Base-by-base conservation (phyloP, 1,140 invertebrate genomes). In the Bicyclus anynana region DNA sequence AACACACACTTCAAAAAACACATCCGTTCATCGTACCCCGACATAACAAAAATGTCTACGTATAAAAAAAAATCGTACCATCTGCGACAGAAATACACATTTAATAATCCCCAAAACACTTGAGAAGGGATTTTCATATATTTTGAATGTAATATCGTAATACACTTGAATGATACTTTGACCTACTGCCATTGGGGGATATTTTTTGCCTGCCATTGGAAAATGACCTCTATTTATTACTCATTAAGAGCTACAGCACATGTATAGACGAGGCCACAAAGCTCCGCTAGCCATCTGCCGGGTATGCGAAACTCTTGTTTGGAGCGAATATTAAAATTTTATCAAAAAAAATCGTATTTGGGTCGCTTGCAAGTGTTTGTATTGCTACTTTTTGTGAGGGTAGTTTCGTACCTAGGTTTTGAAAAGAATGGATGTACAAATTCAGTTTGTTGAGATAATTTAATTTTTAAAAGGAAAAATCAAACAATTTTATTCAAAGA, bases 41-140 rank as follows among this genome's bases (percentile, higher is more conserved):
- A 54, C 49, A 42, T 44, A n/a, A n/a, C n/a, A n/a, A n/a, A n/a
- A n/a, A n/a, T 20, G 2, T 23, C 7, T 23, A 23, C 37, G 53
- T 47, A 17, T 5, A 16, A 16, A 50, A 60, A 60, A 52, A 53
- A 51, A 27, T 26, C 58, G 52, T 53, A 65, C 62, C 67, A 69
- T 66, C 67, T 69, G 67, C 51, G 53, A 63, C 50, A 54, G 47
- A 63, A 55, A 63, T 67, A 67, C 60, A 56, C 49, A 60, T 67
- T 69, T 65, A 65, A 66, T 69, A 69, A 66, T 69, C 60, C 61
- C 63, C 51, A 59, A n/a, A 64, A 57, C 63, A 69, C 67, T 69
- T 69, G 63, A 62, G 57, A 58, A 51, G 57, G 59, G 67, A 69
- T 47, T 69, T 69, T 69, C 63, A 50, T 69, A 61, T 54, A 64